Base-by-base conservation (phyloP, 2,797 vertebrate species). In the Myioborus miniatus region DNA sequence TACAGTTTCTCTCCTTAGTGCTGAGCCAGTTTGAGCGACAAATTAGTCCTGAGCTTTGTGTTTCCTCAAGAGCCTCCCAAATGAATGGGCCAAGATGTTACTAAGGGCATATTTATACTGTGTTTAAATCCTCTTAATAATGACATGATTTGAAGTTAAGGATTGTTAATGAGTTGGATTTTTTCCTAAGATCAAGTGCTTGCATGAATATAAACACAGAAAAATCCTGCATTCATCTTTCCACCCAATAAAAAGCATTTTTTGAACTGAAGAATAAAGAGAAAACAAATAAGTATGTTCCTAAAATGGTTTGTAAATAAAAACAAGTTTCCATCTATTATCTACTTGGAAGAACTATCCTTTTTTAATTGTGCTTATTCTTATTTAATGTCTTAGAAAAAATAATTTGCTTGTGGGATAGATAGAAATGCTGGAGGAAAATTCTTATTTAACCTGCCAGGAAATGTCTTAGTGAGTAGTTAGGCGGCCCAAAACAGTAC, bases 51-150 rank as follows among this genome's bases (percentile, higher is more conserved):
- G 9, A 71, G 70, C 15, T 59, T 87, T 46, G 1, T 68, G 11
- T 83, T 88, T 86, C 24, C 43, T 11, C 30, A 39, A 56, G 39
- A 89, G 17, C 44, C 23, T 58, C 50, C 56, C 29, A 70, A 67
- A 83, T 75, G 26, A 81, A 64, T 46, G 22, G 43, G 6, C 36
- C 47, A 76, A 83, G 56, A 75, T 32, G 55, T 87, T 94, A 85
- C 78, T 89, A 86, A 36, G 21, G 12, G 13, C 67, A 47, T 83
- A 46, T 82, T 93, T 79, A 77, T 59, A 60, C 20, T 34, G 13
- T 76, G 14, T 78, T 92, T 93, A 82, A 91, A 34, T 70, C 36
- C 30, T 68, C 39, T 92, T 82, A 71, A 52, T 49, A 84, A 88
- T 53, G 11, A 6, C 22, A 46, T 56, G 50, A 67, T 94, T 96